phyloP scores from a whole-genome alignment of 2,888 invertebrate species.

The Leptura quadrifasciata region DNA sequence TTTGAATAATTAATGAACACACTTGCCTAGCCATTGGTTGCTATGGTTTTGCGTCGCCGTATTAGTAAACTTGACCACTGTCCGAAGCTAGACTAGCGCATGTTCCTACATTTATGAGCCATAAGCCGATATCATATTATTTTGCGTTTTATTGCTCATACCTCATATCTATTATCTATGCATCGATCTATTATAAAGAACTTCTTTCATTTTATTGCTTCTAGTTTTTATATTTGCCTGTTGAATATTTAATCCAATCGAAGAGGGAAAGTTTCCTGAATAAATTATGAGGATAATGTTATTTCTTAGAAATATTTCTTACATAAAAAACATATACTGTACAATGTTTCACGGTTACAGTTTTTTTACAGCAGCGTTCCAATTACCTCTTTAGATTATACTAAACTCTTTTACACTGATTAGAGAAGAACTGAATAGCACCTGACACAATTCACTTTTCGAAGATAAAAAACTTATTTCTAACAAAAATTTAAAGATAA shows the following conservation, averaged over 20 bases:
- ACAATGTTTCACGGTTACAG: neutral
- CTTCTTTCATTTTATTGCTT: constrained; percentile 13
- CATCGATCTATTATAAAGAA: constrained; percentile 36
- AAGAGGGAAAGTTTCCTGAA: neutral
- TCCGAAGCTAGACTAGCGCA: constrained; percentile 35
- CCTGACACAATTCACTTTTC: no score
- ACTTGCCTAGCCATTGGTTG: constrained; percentile 65
- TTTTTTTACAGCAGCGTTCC: neutral
- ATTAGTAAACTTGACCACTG: constrained; percentile 43
- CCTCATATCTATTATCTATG: constrained; percentile 40
- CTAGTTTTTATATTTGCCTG: constrained; percentile 15
- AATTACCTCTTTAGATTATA: neutral
- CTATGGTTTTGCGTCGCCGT: constrained; percentile 68
- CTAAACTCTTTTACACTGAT: no score
- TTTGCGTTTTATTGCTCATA: constrained; percentile 37
- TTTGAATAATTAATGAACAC: constrained; percentile 71
- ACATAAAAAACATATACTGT: neutral
- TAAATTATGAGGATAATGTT: neutral
- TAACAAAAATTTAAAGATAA: no score
- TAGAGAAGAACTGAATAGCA: no score
- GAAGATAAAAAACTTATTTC: no score
- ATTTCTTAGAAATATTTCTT: neutral
- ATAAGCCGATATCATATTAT: constrained; percentile 35
- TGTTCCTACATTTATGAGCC: constrained; percentile 30
- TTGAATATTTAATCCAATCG: constrained; percentile 15